A percentile compares a stretch with the other conserved stretches of the same genome.
Evolutionary conservation across 1,140 invertebrate species (phyloP).

Genomic region (Parasteatoda tepidariorum): DNA sequence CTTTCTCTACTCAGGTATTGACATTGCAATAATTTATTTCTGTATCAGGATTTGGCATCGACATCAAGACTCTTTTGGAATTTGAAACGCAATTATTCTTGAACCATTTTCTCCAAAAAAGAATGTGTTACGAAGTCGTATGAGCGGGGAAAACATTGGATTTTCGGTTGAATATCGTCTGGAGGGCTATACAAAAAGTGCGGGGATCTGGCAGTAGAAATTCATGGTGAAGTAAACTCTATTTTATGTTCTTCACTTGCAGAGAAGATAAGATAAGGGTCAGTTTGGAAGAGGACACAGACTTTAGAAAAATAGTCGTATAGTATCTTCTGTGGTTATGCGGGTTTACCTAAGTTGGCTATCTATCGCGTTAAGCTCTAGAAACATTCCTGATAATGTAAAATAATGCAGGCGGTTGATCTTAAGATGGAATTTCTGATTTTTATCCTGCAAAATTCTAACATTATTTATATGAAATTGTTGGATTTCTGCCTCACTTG

Average conservation of each 20-base stretch:
- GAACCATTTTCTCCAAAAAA: neutral
- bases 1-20: constrained; percentile 17
- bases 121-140: neutral
- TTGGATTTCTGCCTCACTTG: too few species aligned
- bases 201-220: neutral
- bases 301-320: constrained; percentile 42
- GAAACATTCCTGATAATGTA: neutral
- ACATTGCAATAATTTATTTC: constrained; percentile 48
- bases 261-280: constrained; percentile 50
- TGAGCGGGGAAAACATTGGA: constrained; percentile 2
- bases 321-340: constrained; percentile 25
- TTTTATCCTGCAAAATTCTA: neutral
- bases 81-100: constrained; percentile 28
- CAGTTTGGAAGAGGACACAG: constrained; percentile 32
- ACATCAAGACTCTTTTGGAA: constrained; percentile 7
- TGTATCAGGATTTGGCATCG: constrained; percentile 36
- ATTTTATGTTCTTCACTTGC: constrained; percentile 51
- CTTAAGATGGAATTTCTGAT: neutral
- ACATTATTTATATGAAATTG: neutral
- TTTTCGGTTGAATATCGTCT: constrained; percentile 3
- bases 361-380: neutral
- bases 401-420: too few species aligned
- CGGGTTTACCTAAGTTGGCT: constrained; percentile 10
- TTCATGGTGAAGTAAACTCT: constrained; percentile 50
- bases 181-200: neutral